phyloP scores from a whole-genome alignment of 2,888 invertebrate species.

The Melipona beecheii region DNA sequence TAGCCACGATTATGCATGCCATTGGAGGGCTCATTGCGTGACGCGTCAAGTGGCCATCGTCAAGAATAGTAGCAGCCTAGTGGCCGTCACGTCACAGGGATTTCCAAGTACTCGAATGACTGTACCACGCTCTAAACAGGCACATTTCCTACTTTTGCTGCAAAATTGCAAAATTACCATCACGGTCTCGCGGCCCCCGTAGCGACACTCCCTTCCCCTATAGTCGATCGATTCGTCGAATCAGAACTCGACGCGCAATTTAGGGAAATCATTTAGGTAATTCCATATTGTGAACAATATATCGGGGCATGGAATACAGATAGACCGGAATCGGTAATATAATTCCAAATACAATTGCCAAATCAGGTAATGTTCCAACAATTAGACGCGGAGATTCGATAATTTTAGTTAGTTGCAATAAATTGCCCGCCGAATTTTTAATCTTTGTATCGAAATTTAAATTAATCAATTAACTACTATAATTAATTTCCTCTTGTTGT shows the following conservation, averaged over 20 bases:
- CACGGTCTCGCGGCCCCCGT: not conserved
- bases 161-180: not conserved
- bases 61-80: slow-evolving; percentile 7
- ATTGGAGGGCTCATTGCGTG: not conserved
- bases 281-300: not conserved
- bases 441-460: too few species aligned
- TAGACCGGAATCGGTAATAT: not conserved
- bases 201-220: not conserved
- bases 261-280: not conserved
- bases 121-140: not conserved
- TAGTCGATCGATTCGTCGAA: slow-evolving; percentile 3
- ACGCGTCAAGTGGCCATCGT: slow-evolving; percentile 27
- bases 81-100: slow-evolving; percentile 24
- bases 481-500: too few species aligned
- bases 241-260: too few species aligned
- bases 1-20: not conserved
- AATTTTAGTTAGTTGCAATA: not conserved
- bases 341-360: not conserved
- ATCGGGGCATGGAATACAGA: not conserved
- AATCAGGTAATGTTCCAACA: not conserved
- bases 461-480: too few species aligned
- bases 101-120: slow-evolving; percentile 40
- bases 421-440: not conserved
- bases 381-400: not conserved
- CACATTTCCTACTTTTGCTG: slow-evolving; percentile 1